Evolutionary conservation across 2,888 invertebrate genomes (phyloP).

Genomic region (Drosophila falleni): DNA sequence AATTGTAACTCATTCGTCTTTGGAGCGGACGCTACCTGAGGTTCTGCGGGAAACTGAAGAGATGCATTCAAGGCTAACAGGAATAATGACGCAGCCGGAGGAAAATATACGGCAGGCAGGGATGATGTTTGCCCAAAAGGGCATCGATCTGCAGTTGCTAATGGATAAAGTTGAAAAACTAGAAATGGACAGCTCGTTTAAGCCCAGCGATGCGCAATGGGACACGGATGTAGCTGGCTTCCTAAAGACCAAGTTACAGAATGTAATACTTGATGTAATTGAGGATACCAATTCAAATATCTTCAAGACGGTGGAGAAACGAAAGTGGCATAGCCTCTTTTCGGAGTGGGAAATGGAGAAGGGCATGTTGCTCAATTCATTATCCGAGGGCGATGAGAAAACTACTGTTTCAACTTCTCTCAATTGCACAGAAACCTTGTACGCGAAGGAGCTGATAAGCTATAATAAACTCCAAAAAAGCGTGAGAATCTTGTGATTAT

Average conservation of each 20-base stretch:
- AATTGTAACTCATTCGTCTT: no score
- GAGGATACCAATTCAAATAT: neutral
- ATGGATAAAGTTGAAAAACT: conserved; percentile 5
- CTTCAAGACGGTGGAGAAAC: neutral
- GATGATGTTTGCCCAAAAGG: neutral
- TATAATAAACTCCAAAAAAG: conserved; percentile 91
- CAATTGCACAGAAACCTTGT: conserved; percentile 91
- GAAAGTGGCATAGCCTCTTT: neutral
- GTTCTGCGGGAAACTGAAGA: neutral
- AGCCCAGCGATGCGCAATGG: neutral
- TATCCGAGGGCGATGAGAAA: neutral
- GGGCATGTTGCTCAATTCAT: neutral
- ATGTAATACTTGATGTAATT: neutral
- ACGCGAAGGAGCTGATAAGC: conserved; percentile 90
- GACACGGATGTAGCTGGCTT: conserved; percentile 6
- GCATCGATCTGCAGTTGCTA: conserved; percentile 9
- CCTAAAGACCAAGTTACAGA: neutral
- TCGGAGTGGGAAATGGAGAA: conserved; percentile 3
- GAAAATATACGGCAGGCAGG: neutral
- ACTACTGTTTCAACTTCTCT: conserved; percentile 68
- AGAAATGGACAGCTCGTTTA: neutral
- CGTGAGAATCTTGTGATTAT: conserved; percentile 91
- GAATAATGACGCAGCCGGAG: neutral
- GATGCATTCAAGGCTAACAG: conserved; percentile 4
- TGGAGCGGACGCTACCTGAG: conserved; percentile 1